A percentile compares a stretch with the other conserved stretches of the same genome.
Conservation (phyloP, 2,797 vertebrate species). For the Danio choprae region DNA sequence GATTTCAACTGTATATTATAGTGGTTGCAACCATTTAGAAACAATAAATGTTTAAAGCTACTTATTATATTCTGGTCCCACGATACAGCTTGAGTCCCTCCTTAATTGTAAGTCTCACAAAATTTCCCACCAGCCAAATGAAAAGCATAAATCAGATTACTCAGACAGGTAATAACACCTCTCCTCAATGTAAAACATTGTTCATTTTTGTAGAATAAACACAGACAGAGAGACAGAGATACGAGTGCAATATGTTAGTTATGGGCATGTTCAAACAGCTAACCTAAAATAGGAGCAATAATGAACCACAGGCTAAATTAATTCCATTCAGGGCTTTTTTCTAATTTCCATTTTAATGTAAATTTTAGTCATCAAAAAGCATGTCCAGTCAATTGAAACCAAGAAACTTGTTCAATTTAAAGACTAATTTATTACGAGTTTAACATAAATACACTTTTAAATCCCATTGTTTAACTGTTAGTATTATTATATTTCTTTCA, state of each 20-base stretch:
- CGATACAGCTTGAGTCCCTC: background rate
- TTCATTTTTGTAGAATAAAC: background rate
- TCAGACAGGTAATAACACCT: background rate
- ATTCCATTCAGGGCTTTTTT: no score
- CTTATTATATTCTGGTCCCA: background rate
- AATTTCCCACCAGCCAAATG: background rate
- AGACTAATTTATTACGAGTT: no score
- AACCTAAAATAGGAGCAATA: background rate
- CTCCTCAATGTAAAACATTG: background rate
- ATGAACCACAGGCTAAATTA: background rate
- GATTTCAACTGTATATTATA: no score
- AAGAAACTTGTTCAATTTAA: no score
- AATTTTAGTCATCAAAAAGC: no score
- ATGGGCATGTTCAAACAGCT: no score
- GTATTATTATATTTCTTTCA: no score
- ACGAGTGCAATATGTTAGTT: background rate
- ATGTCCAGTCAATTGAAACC: no score
- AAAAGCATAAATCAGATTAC: background rate
- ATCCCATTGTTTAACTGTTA: no score
- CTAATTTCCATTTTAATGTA: no score
- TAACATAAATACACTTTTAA: no score
- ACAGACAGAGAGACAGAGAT: no score
- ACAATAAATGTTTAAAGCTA: slow-evolving; percentile 7
- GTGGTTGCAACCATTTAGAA: background rate
- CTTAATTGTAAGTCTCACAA: background rate